A percentile compares a stretch with the other conserved stretches of the same genome.
phyloP scores from a whole-genome alignment of 2,113 vertebrate genomes.

The Danio rerio region DNA sequence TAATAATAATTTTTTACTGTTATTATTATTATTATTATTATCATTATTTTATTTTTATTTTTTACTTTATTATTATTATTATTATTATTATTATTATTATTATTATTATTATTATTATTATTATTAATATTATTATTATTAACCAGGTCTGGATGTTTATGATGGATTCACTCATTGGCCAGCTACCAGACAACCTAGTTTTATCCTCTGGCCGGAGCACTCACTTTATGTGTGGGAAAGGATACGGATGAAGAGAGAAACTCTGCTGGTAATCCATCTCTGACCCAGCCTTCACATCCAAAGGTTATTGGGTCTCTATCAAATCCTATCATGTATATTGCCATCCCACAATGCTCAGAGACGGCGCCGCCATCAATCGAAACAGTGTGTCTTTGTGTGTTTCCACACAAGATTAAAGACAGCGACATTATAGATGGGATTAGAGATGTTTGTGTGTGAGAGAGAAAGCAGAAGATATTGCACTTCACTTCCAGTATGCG shows the following conservation, averaged over 20 bases:
- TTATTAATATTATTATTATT: too few relatives aligned
- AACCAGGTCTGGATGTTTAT: too few relatives aligned
- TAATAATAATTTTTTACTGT: too few relatives aligned
- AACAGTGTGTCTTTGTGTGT: conserved; percentile 34
- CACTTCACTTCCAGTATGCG: not conserved
- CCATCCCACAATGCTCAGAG: conserved; percentile 57
- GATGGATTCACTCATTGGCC: too few relatives aligned
- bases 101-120: too few relatives aligned
- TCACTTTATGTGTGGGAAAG: conserved; percentile 25
- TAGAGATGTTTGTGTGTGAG: conserved; percentile 47
- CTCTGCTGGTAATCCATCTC: conserved; percentile 57
- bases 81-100: too few relatives aligned
- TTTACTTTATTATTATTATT: too few relatives aligned
- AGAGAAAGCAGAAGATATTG: not conserved
- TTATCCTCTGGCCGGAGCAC: not conserved
- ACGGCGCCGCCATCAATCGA: conserved; percentile 37
- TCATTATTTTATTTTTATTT: too few relatives aligned
- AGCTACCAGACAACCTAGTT: too few relatives aligned
- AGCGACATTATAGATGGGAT: conserved; percentile 55
- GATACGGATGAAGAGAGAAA: not conserved
- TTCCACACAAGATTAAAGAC: conserved; percentile 50
- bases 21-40: too few relatives aligned
- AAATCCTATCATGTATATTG: conserved; percentile 70
- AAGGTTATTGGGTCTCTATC: conserved; percentile 65
- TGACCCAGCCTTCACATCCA: conserved; percentile 57